Conservation (phyloP, 1,140 invertebrate species). For the Sipha flava region DNA sequence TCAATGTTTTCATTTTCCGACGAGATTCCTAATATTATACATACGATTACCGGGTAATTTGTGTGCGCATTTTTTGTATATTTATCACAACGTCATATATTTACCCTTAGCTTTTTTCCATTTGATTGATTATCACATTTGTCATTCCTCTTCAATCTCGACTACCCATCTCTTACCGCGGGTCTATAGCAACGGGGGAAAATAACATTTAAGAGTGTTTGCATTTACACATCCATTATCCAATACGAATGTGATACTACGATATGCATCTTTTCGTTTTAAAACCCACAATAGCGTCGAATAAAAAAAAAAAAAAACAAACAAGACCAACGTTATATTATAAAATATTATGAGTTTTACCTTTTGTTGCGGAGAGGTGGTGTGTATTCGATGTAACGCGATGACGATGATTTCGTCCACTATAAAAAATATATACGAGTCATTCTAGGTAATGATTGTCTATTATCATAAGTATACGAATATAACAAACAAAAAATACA, state of each 20-base stretch:
- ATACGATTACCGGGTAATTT: neutral
- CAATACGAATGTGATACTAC: neutral
- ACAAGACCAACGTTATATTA: neutral
- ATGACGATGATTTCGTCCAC: no score
- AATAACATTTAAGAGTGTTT: slow-evolving; percentile 1
- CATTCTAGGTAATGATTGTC: no score
- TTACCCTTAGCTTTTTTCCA: neutral
- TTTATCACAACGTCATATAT: neutral
- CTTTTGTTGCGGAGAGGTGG: no score
- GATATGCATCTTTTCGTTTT: slow-evolving; percentile 7
- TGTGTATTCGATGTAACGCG: no score
- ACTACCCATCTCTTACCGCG: neutral
- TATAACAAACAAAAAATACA: no score
- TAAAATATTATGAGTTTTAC: neutral
- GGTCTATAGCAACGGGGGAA: neutral
- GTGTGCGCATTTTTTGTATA: neutral
- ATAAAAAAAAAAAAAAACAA: neutral
- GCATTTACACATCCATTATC: neutral
- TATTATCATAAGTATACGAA: no score
- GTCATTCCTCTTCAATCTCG: slow-evolving; percentile 1
- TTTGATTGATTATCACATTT: slow-evolving; percentile 17
- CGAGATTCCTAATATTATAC: neutral
- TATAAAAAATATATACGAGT: no score
- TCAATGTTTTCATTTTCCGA: neutral
- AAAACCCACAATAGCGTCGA: neutral